These are phyloP conservation scores for Leptopilina syphax DNA, from an alignment of 2,888 invertebrate genomes.

Conservation along the genomic window DNA sequence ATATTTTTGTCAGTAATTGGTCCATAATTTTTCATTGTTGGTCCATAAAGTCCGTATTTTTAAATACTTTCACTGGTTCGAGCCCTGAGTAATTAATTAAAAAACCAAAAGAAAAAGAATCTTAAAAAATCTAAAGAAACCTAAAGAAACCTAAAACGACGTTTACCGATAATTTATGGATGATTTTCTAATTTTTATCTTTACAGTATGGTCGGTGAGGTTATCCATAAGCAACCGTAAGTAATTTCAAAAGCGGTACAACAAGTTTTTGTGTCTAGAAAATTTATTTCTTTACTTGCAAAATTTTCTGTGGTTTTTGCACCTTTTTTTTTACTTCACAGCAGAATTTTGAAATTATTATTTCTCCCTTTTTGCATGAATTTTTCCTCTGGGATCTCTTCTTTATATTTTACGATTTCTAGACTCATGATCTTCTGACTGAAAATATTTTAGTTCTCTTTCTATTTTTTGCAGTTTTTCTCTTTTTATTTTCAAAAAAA, in stretches of 20 bases:
- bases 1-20: no score
- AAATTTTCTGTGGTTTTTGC: background rate
- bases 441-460: background rate
- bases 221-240: slow-evolving; percentile 86
- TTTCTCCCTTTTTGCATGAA: background rate
- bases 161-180: background rate
- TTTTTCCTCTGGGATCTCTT: background rate
- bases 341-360: background rate
- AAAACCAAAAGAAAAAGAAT: background rate
- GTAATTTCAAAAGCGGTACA: slow-evolving; percentile 71
- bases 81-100: background rate
- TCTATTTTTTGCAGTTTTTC: background rate
- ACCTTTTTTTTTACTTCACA: background rate
- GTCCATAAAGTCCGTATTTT: no score
- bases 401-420: no score
- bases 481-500: background rate
- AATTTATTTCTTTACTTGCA: background rate
- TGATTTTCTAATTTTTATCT: slow-evolving; percentile 61
- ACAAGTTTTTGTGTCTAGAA: background rate
- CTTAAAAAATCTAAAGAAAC: background rate
- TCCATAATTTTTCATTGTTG: no score
- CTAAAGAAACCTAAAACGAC: background rate
- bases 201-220: slow-evolving; percentile 84
- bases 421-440: no score
- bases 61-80: no score